These are phyloP conservation scores for Deroplatys truncata DNA, from an alignment of 2,888 invertebrate species.

Conservation along the genomic window DNA sequence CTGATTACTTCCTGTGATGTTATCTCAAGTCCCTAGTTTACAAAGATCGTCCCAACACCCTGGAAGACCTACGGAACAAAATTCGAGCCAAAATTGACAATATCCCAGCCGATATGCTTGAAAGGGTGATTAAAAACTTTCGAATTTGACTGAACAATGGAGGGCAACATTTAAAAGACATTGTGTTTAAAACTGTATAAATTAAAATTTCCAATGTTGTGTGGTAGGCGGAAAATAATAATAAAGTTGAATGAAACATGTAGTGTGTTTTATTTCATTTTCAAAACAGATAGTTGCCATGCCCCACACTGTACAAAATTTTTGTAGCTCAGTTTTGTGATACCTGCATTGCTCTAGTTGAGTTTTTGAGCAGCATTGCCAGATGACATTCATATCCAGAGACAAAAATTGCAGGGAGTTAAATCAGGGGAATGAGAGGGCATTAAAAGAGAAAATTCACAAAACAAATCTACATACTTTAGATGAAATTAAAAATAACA, in stretches of 20 bases:
- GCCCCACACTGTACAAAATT: too few relatives aligned
- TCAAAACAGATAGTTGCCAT: background rate
- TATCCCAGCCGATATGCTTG: conserved; percentile 30
- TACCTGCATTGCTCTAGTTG: too few relatives aligned
- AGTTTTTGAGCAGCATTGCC: too few relatives aligned
- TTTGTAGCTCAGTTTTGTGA: too few relatives aligned
- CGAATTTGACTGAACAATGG: conserved; percentile 30
- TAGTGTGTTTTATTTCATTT: background rate
- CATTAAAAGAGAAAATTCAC: too few relatives aligned
- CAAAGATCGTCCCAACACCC: conserved; percentile 32
- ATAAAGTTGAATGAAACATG: background rate
- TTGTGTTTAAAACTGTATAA: conserved; percentile 37
- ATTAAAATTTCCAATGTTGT: too few relatives aligned
- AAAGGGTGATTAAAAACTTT: conserved; percentile 30
- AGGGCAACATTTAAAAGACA: conserved; percentile 28
- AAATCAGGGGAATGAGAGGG: too few relatives aligned
- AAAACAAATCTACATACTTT: too few relatives aligned
- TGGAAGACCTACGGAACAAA: conserved; percentile 25
- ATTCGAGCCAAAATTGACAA: conserved; percentile 33
- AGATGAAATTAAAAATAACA: too few relatives aligned
- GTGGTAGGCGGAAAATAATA: too few relatives aligned
- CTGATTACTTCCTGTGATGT: conserved; percentile 5
- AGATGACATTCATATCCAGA: too few relatives aligned
- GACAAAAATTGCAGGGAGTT: too few relatives aligned
- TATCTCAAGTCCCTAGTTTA: conserved; percentile 32